Evolutionary conservation across 2,113 vertebrate genomes (phyloP), one percentile per base, ranked within the genome.

Genomic region (Lipophrys pholis): DNA sequence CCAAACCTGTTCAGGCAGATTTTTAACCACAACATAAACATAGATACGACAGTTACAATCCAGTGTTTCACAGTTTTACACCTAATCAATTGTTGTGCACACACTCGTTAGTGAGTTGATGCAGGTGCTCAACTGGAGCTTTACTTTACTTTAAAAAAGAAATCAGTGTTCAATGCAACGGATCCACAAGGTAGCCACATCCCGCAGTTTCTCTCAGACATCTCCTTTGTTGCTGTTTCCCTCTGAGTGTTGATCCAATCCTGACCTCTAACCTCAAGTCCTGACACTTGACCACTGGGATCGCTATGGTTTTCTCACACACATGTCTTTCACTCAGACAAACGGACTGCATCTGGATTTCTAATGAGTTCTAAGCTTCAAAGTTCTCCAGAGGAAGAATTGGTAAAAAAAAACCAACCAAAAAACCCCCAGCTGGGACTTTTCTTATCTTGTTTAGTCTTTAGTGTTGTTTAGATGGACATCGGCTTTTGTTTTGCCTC

Each of bases 361-460:
- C 6, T 12, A 50, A 59, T 11, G 48, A 30, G 38, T 48, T 43
- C 17, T 0, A 16, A 51, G 42, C 11, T n/a, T 41, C 1, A 30
- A 65, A 54, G 43, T 15, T 45, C 21, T 57, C 21, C 50, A 12
- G 3, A 40, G 53, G 38, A 81, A 14, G 40, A 66, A 58, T 53
- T 57, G 38, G 16, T 10, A 7, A 54, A 72, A 67, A 17, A n/a
- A 45, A 2, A 30, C 2, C 21, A 30, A 30, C 21, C 2, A 30
- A 30, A 30, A 30, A 30, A 30, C n/a, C n/a, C n/a, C n/a, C 21
- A 30, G 39, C 14, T 15, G 8, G 16, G 57, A 15, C 14, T 60
- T 11, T 21, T 30, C 21, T 17, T 45, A 12, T 15, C 41, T 54
- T 74, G 52, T 88, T 89, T 80, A 69, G 38, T 80, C 78, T 80